These are phyloP conservation scores for Andrena dorsata DNA, from an alignment of 2,888 invertebrate species.

Conservation along the genomic window DNA sequence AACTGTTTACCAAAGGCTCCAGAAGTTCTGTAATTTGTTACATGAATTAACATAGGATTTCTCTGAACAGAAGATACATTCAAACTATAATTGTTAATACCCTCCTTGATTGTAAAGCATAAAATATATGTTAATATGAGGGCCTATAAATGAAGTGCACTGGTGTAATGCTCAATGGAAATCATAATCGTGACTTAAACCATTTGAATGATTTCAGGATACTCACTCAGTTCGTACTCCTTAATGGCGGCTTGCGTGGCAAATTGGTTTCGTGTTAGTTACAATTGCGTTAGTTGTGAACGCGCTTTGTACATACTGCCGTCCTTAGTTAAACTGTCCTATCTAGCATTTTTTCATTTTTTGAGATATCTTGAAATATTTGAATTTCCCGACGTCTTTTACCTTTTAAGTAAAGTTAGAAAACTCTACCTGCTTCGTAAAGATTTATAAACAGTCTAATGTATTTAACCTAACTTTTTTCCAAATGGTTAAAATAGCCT, in stretches of 20 bases:
- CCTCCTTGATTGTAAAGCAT: not conserved
- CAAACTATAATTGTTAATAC: too few species aligned
- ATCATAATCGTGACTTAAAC: conserved; percentile 7
- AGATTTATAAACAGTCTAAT: too few species aligned
- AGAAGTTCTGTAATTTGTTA: conserved; percentile 3
- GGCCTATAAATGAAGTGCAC: not conserved
- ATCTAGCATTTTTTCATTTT: too few species aligned
- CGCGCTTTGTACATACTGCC: too few species aligned
- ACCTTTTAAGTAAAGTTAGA: too few species aligned
- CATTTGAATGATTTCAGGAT: conserved; percentile 31
- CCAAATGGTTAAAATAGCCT: too few species aligned
- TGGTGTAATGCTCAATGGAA: not conserved
- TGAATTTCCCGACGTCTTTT: too few species aligned
- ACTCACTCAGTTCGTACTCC: conserved; percentile 78
- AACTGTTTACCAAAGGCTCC: not conserved
- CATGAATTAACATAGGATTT: not conserved
- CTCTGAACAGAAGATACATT: not conserved
- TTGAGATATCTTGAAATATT: too few species aligned
- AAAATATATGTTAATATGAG: not conserved
- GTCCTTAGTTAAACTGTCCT: too few species aligned
- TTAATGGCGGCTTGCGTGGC: conserved; percentile 75
- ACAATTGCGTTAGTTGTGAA: not conserved
- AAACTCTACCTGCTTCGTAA: too few species aligned
- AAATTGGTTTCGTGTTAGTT: conserved; percentile 14
- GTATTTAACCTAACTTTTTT: too few species aligned